Conservation (phyloP, 92 coral and sea anemone species). For the Porites divaricata region DNA sequence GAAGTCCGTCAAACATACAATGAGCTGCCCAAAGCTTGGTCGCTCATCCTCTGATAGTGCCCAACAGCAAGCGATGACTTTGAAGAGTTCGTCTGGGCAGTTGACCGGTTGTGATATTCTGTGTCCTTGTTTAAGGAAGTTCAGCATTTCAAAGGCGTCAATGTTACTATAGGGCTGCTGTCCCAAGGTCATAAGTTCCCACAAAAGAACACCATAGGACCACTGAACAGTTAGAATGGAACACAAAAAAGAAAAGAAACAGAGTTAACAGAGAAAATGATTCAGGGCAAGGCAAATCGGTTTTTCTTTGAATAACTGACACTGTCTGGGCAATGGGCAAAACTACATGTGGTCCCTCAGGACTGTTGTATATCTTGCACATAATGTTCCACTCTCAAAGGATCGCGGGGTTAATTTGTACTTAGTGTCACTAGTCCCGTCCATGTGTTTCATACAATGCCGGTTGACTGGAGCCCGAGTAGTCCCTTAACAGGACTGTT, state of each 20-base stretch:
- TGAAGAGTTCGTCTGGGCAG: slow-evolving; percentile 98
- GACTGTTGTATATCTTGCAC: neutral
- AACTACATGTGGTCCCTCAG: neutral
- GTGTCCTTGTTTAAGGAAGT: slow-evolving; percentile 95
- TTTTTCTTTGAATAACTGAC: neutral
- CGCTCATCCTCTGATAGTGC: slow-evolving; percentile 97
- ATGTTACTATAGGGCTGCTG: slow-evolving; percentile 97
- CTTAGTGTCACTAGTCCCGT: too few species aligned
- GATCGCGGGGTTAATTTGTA: too few species aligned
- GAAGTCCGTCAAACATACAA: slow-evolving; percentile 88
- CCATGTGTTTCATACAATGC: neutral
- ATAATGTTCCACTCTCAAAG: too few species aligned
- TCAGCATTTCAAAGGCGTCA: slow-evolving; percentile 98
- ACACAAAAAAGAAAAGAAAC: neutral
- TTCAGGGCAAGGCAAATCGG: neutral
- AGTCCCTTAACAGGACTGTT: slow-evolving; percentile 8
- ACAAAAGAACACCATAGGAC: slow-evolving; percentile 95
- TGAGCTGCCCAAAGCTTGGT: slow-evolving; percentile 90
- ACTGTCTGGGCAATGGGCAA: too few species aligned
- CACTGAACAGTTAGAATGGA: slow-evolving; percentile 55
- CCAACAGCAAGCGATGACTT: slow-evolving; percentile 98
- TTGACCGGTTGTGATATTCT: slow-evolving; percentile 95
- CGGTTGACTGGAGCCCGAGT: neutral
- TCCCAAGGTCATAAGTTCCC: slow-evolving; percentile 97
- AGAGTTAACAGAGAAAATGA: neutral